A percentile compares a stretch with the other conserved stretches of the same genome.
Conservation (phyloP, 2,888 invertebrate genomes). For the Orthosia cruda region DNA sequence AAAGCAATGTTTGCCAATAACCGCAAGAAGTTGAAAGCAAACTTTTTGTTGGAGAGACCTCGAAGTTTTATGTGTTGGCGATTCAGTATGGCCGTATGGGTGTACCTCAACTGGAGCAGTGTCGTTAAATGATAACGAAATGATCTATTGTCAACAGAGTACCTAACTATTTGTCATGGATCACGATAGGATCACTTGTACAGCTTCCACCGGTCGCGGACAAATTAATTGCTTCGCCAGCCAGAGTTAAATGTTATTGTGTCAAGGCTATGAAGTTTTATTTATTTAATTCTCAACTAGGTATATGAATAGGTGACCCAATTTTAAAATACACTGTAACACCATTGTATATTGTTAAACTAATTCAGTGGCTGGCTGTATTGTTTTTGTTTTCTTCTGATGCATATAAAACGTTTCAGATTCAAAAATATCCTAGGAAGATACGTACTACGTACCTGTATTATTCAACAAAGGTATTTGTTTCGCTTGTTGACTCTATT, state of each 20-base stretch:
- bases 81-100: constrained; percentile 20
- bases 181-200: constrained; percentile 81
- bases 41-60: constrained; percentile 43
- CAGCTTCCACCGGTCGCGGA: constrained; percentile 78
- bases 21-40: constrained; percentile 43
- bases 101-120: constrained; percentile 38
- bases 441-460: background rate
- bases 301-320: constrained; percentile 80
- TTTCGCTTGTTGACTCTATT: background rate
- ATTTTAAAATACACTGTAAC: constrained; percentile 72
- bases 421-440: background rate
- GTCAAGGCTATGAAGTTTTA: constrained; percentile 85
- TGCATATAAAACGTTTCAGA: background rate
- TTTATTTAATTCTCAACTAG: constrained; percentile 78
- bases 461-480: constrained; percentile 2
- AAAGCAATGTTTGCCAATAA: constrained; percentile 42
- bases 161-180: constrained; percentile 78
- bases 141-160: constrained; percentile 61
- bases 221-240: constrained; percentile 85
- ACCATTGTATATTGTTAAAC: constrained; percentile 53
- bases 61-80: constrained; percentile 39
- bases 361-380: constrained; percentile 15
- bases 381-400: constrained; percentile 9
- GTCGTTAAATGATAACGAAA: constrained; percentile 52
- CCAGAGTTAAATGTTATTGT: constrained; percentile 88